Evolutionary conservation across 1,140 invertebrate genomes (phyloP).

Genomic region (Penaeus japonicus): DNA sequence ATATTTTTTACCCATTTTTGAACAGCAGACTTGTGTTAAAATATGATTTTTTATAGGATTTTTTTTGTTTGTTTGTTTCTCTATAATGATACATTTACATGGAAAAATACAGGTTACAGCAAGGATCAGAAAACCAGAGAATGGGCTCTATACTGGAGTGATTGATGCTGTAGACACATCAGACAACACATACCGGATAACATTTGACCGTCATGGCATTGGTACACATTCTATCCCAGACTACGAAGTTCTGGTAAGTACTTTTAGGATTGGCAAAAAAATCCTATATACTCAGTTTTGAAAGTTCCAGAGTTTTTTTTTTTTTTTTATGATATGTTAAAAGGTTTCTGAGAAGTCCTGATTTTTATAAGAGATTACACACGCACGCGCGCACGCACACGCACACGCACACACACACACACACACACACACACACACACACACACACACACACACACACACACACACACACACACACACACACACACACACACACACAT

Average conservation of each 20-base stretch:
- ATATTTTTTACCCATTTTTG: conserved; percentile 61
- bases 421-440: no score
- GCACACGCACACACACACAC: no score
- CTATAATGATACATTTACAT: conserved; percentile 66
- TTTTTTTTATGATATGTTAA: no score
- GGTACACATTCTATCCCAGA: conserved; percentile 97
- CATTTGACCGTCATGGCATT: conserved; percentile 91
- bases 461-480: no score
- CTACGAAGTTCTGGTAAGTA: conserved; percentile 87
- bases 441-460: no score
- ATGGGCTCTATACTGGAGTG: conserved; percentile 89
- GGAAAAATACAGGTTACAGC: conserved; percentile 60
- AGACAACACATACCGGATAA: conserved; percentile 96
- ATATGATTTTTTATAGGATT: no score
- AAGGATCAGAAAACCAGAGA: conserved; percentile 87
- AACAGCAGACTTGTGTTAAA: no score
- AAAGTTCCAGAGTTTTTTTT: neutral
- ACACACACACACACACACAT: no score
- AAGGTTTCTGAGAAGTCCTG: no score
- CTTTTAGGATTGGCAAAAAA: neutral
- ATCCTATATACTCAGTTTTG: neutral
- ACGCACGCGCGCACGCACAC: no score
- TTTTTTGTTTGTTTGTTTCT: no score
- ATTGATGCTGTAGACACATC: conserved; percentile 98
- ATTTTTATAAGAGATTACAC: no score